A percentile compares a stretch with the other conserved stretches of the same genome.
Conservation (phyloP, 2,888 invertebrate species). For the Marasmarcha lunaedactyla region DNA sequence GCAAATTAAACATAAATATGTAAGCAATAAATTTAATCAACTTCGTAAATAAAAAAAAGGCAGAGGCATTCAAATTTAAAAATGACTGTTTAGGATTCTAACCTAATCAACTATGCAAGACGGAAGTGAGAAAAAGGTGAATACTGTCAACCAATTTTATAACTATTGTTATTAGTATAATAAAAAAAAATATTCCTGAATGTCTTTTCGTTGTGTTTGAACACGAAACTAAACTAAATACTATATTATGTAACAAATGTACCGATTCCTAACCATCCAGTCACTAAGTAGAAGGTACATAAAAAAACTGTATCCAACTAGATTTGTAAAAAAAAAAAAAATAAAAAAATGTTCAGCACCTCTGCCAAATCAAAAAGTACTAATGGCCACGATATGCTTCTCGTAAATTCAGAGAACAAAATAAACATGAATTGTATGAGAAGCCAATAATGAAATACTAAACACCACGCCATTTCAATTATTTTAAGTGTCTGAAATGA, state of each 20-base stretch:
- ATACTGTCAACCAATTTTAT: conserved; percentile 48
- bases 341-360: conserved; percentile 31
- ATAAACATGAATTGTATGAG: conserved; percentile 4
- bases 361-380: conserved; percentile 36
- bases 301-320: conserved; percentile 7
- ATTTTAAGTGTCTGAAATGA: conserved; percentile 8
- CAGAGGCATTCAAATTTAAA: conserved; percentile 36
- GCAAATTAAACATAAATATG: conserved; percentile 17
- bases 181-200: conserved; percentile 38
- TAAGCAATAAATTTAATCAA: conserved; percentile 15
- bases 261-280: background rate
- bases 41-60: conserved; percentile 26
- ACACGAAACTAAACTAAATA: conserved; percentile 30
- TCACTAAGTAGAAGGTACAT: background rate
- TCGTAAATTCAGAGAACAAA: conserved; percentile 3
- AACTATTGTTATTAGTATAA: conserved; percentile 34
- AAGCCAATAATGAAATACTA: too few species aligned
- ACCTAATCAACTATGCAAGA: conserved; percentile 27
- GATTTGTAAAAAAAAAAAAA: conserved; percentile 14
- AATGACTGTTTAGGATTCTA: conserved; percentile 26
- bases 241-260: conserved; percentile 12
- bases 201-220: conserved; percentile 51
- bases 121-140: conserved; percentile 28
- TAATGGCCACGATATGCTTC: conserved; percentile 43
- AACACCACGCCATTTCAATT: conserved; percentile 3